Conservation (phyloP, 1,140 invertebrate species). For the Leptopilina boulardi region DNA sequence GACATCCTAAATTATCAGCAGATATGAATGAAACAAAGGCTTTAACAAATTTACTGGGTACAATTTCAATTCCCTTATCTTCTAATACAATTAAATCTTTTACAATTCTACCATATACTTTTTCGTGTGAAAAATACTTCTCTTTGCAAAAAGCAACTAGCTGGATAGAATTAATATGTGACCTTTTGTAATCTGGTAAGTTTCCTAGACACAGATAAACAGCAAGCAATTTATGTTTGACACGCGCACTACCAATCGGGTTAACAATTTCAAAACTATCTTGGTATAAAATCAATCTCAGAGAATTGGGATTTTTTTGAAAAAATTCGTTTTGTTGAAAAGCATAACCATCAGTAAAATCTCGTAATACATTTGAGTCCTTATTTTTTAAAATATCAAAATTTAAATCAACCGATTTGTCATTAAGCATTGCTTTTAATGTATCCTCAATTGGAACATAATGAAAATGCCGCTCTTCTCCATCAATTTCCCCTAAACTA, state of each 20-base stretch:
- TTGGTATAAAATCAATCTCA: conserved; percentile 64
- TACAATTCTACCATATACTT: conserved; percentile 54
- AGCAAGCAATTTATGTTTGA: conserved; percentile 65
- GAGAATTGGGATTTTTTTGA: conserved; percentile 49
- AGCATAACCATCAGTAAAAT: conserved; percentile 58
- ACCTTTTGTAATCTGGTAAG: conserved; percentile 40
- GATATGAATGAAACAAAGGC: conserved; percentile 53
- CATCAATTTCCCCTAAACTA: background rate
- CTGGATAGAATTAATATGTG: conserved; percentile 58
- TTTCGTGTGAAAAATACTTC: conserved; percentile 54
- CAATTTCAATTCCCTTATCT: conserved; percentile 48
- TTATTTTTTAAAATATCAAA: conserved; percentile 40
- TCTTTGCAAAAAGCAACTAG: conserved; percentile 58
- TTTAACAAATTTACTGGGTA: conserved; percentile 42
- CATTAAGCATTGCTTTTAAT: conserved; percentile 47
- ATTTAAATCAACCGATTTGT: conserved; percentile 44
- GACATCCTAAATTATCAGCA: too few relatives aligned
- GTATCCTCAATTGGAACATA: conserved; percentile 51
- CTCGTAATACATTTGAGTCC: conserved; percentile 44
- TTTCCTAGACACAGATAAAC: conserved; percentile 63
- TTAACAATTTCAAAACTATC: conserved; percentile 66
- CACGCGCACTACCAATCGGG: conserved; percentile 59
- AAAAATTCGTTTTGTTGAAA: conserved; percentile 61
- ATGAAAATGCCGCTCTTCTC: conserved; percentile 40
- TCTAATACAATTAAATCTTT: conserved; percentile 62